Base-by-base conservation (phyloP, 2,797 vertebrate genomes). In the Acrocephalus scirpaceus region DNA sequence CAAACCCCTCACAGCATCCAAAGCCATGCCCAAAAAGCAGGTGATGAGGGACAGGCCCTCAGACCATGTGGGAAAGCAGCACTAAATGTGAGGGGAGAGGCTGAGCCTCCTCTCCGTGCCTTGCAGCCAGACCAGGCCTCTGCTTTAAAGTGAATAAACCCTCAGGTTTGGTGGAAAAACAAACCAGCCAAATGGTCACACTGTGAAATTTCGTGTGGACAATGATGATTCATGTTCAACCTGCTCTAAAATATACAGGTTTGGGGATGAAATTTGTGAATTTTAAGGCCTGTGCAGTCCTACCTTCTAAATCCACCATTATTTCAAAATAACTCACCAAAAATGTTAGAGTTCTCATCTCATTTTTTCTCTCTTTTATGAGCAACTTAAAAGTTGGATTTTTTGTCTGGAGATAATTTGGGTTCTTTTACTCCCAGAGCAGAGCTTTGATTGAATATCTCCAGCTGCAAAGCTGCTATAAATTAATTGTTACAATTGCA, bases 1-100 rank as follows among this genome's bases (percentile, higher is more conserved):
- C 19, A 70, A 47, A n/a, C 3, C 53, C 65, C 30, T 61, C 16
- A 7, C 3, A 13, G 23, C 8, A 25, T 0, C 21, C 61, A 42
- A 29, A 42, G 23, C 19, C 13, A 2, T 12, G 8, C 21, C 48
- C 53, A 38, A 20, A 60, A 62, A 44, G 18, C 48, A 34, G 29
- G 38, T 10, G 30, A 12, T 53, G 38, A 32, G 47, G 48, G 56
- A 7, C 10, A 13, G 4, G 27, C 21, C 73, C 16, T 27, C 73
- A 5, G 30, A 6, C 1, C 5, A 0, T 0, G 3, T 13, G 44
- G 90, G 25, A 10, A 20, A 51, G 17, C 30, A 32, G 32, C 25
- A 0, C 16, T 7, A 12, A 65, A 2, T 0, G 42, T 5, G 73
- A 44, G 69, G 57, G 1, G 25, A 26, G 21, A 50, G 5, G 10